phyloP scores from a whole-genome alignment of 92 coral and sea anemone species.

The Phenganax stokvisi region DNA sequence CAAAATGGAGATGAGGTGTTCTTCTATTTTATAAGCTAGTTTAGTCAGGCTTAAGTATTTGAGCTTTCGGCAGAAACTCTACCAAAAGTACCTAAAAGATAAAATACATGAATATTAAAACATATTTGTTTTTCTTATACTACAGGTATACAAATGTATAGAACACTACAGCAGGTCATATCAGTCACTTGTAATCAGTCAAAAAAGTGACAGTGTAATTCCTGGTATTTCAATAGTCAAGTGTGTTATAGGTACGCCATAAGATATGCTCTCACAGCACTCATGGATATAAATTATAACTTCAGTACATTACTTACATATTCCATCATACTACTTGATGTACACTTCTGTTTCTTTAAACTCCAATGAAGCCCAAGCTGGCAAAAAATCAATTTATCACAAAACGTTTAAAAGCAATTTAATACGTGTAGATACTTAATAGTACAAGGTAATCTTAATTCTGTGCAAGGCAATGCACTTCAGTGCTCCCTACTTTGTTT shows the following conservation, averaged over 20 bases:
- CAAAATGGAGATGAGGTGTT: background rate
- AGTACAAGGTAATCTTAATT: no score
- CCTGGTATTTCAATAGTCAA: background rate
- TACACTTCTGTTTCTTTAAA: conserved; percentile 77
- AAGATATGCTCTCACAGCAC: background rate
- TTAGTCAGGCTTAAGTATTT: conserved; percentile 68
- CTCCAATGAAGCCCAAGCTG: conserved; percentile 98
- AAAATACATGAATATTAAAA: background rate
- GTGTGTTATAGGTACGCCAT: background rate
- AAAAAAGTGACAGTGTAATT: background rate
- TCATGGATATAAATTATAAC: background rate
- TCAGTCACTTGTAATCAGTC: no score
- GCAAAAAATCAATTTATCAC: conserved; percentile 18
- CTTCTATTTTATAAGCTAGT: background rate
- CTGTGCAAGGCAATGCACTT: no score
- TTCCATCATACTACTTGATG: conserved; percentile 96
- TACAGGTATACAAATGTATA: background rate
- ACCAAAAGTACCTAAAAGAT: conserved; percentile 74
- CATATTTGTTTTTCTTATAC: background rate
- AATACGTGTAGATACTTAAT: no score
- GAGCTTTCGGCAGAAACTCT: conserved; percentile 87
- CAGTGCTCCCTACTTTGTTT: no score
- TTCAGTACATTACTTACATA: conserved; percentile 63
- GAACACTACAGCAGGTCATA: no score
- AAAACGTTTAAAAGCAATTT: no score